Percentiles rank a stretch among this genome's conserved stretches.
phyloP scores from a whole-genome alignment of 2,888 invertebrate genomes.

The Druceiella hillmani region DNA sequence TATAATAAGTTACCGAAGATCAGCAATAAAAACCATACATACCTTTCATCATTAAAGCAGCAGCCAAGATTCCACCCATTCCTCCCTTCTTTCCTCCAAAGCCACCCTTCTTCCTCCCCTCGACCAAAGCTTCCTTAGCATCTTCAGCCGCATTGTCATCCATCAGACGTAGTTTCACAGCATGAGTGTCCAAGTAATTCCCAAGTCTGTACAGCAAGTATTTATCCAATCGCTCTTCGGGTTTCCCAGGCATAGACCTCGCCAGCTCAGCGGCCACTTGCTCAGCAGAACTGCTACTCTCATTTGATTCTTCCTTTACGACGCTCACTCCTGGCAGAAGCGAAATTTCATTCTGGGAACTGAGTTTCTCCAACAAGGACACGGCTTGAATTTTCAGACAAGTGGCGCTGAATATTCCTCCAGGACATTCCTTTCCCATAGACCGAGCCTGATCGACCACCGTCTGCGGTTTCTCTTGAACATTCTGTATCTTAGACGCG shows the following conservation, averaged over 20 bases:
- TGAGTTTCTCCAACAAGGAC: conserved; percentile 39
- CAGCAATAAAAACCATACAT: too few species aligned
- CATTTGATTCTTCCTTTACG: conserved; percentile 53
- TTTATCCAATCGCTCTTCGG: conserved; percentile 70
- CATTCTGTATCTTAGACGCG: not conserved
- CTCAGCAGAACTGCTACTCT: conserved; percentile 56
- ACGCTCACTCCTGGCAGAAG: conserved; percentile 55
- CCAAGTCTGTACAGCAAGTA: conserved; percentile 67
- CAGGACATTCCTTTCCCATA: conserved; percentile 38
- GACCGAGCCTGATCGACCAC: too few species aligned
- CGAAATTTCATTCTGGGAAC: conserved; percentile 38
- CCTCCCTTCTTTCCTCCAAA: conserved; percentile 36
- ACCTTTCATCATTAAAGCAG: conserved; percentile 61
- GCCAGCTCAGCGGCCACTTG: conserved; percentile 69
- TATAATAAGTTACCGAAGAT: too few species aligned
- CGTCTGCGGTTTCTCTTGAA: too few species aligned
- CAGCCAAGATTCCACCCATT: conserved; percentile 50
- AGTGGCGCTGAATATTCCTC: conserved; percentile 41
- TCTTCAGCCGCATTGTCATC: conserved; percentile 57
- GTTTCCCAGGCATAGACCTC: conserved; percentile 68
- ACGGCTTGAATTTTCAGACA: conserved; percentile 46
- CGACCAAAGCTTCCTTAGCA: conserved; percentile 52
- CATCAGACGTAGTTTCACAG: conserved; percentile 64
- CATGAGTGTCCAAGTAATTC: conserved; percentile 66
- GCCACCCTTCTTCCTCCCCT: conserved; percentile 48